Base-by-base conservation (phyloP, 2,797 vertebrate genomes). In the Chaetophractus vellerosus region DNA sequence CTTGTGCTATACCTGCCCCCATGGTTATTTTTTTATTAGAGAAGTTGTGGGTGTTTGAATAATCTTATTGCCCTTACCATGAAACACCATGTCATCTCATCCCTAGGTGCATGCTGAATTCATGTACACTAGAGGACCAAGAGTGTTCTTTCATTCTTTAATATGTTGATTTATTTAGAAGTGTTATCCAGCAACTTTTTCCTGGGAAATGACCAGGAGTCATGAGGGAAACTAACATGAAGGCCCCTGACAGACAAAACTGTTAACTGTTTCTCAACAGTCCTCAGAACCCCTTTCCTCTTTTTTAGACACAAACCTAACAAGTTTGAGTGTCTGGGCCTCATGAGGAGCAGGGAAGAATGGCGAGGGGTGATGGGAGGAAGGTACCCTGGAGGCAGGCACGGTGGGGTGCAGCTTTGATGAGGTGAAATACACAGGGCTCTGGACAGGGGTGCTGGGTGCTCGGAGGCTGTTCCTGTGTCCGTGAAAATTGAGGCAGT, bases 321-420 rank as follows among this genome's bases (percentile, higher is more conserved):
- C 50, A 81, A 59, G 48, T 15, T 5, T 36, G n/a, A 33, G 16
- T 2, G 38, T 36, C 59, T 9, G 4, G 12, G 14, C 18, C 74
- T 55, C 19, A 4, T 26, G 23, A 36, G 45, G 15, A 41, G 23
- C 57, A 50, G 12, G 19, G 14, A 1, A 12, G 28, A 14, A 33
- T 68, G 38, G 41, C 18, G 16, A 19, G 19, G 55, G 16, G 7
- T 1, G 26, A n/a, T 41, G 19, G 41, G 21, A 63, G n/a, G 28
- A 10, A 48, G 9, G 12, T 28, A 6, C 55, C 28, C 81, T 24
- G 9, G 61, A 69, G 72, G 61, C 28, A 15, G 12, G 3, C 31
- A 31, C 28, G 6, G 2, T 55, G 6, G 45, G 21, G 52, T 0
- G 0, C 16, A 3, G 9, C 33, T 7, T 63, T n/a, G 1, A 2